Conservation (phyloP, 2,113 vertebrate genomes). For the Bucco capensis region DNA sequence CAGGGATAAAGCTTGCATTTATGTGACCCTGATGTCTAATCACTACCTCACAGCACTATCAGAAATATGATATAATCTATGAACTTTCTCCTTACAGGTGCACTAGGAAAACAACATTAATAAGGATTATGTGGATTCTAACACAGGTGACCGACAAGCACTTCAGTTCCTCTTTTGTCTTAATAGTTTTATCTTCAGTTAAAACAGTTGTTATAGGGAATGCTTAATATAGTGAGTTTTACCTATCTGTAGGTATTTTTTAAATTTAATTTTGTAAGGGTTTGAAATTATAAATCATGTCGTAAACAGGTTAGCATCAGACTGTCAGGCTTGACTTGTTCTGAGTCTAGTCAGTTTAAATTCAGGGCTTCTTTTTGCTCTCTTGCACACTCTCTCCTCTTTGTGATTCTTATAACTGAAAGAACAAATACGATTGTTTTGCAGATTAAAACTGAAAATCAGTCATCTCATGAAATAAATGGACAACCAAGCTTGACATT, state of each 20-base stretch:
- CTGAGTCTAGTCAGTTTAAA: neutral
- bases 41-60: neutral
- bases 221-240: neutral
- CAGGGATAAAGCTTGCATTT: neutral
- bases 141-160: neutral
- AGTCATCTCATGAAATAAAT: constrained; percentile 40
- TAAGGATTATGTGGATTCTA: neutral
- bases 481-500: neutral
- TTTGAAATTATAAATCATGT: constrained; percentile 77
- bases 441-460: constrained; percentile 57
- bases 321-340: constrained; percentile 56
- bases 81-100: neutral
- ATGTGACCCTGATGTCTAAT: neutral
- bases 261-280: constrained; percentile 70
- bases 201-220: neutral
- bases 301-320: constrained; percentile 78
- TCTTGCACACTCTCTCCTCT: neutral
- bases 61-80: neutral
- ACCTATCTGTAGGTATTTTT: constrained; percentile 49
- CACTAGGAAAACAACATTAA: neutral
- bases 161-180: neutral
- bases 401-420: constrained; percentile 13
- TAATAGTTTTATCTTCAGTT: neutral
- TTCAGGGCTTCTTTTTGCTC: neutral
- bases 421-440: constrained; percentile 32